Conservation (phyloP, 2,888 invertebrate species). For the Drosophila seclusa region DNA sequence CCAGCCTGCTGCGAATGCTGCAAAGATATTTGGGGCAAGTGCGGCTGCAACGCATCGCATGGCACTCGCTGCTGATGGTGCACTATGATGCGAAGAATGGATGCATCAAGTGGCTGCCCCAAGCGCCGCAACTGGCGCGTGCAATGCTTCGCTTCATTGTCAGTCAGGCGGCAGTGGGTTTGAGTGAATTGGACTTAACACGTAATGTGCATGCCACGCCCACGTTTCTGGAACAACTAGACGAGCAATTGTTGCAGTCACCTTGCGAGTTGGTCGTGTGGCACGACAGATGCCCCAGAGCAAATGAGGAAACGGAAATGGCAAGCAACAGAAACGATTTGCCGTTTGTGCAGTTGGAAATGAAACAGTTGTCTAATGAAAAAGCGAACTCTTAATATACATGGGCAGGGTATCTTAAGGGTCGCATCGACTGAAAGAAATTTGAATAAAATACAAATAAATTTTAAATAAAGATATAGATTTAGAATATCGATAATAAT, state of each 20-base stretch:
- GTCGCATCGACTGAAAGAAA: not conserved
- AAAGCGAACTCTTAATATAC: not conserved
- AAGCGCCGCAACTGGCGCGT: conserved; percentile 61
- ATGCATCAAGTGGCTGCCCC: conserved; percentile 68
- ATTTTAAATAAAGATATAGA: not conserved
- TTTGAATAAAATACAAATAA: not conserved
- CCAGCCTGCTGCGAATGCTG: conserved; percentile 47
- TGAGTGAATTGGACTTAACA: conserved; percentile 70
- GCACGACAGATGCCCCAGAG: conserved; percentile 57
- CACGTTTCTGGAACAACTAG: conserved; percentile 59
- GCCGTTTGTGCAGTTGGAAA: conserved; percentile 61
- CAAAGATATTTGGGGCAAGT: conserved; percentile 36
- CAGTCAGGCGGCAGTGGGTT: conserved; percentile 51
- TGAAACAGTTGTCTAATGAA: conserved; percentile 51
- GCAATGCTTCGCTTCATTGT: conserved; percentile 58
- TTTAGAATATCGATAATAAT: not conserved
- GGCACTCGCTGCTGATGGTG: conserved; percentile 69
- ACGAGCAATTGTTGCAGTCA: conserved; percentile 34
- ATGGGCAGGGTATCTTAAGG: not conserved
- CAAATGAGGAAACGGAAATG: conserved; percentile 18
- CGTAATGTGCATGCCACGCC: conserved; percentile 69
- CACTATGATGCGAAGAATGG: conserved; percentile 59
- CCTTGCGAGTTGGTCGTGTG: conserved; percentile 33
- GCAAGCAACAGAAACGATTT: conserved; percentile 47
- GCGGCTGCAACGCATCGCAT: conserved; percentile 56